A percentile compares a stretch with the other conserved stretches of the same genome.
These are phyloP conservation scores for Tiliacea aurago DNA, from an alignment of 2,888 invertebrate species.

Conservation along the genomic window DNA sequence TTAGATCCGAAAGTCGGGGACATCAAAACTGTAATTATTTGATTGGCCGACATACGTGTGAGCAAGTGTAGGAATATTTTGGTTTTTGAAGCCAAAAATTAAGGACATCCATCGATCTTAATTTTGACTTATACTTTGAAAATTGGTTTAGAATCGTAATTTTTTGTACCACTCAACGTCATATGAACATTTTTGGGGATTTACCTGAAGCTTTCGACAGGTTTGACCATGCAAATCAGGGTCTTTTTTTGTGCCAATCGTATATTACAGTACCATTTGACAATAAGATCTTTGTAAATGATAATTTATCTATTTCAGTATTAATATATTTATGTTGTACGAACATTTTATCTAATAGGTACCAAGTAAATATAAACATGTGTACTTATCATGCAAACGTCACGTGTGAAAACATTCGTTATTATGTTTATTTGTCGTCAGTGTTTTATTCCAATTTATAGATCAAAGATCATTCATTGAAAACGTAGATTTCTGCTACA, in stretches of 20 bases:
- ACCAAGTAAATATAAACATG: slow-evolving; percentile 50
- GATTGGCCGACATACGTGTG: background rate
- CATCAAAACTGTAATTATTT: slow-evolving; percentile 5
- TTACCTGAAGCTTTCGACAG: slow-evolving; percentile 20
- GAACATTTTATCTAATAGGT: slow-evolving; percentile 44
- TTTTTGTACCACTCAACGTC: background rate
- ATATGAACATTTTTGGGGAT: slow-evolving; percentile 5
- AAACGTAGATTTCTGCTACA: slow-evolving; percentile 21
- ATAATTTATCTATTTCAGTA: slow-evolving; percentile 33
- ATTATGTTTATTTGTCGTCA: slow-evolving; percentile 34
- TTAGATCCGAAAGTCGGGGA: slow-evolving; percentile 13
- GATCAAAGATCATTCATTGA: slow-evolving; percentile 42
- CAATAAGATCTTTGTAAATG: background rate
- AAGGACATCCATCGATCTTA: background rate
- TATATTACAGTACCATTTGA: background rate
- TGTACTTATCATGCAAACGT: slow-evolving; percentile 47
- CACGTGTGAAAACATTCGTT: slow-evolving; percentile 51
- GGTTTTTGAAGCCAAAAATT: background rate
- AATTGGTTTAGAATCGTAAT: background rate
- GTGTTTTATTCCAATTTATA: slow-evolving; percentile 43
- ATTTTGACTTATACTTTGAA: slow-evolving; percentile 6
- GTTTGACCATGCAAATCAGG: background rate
- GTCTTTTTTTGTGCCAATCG: background rate
- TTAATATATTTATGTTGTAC: background rate
- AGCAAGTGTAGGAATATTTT: background rate